Conservation (phyloP, 1,140 invertebrate genomes). For the Dendroctonus ponderosae region DNA sequence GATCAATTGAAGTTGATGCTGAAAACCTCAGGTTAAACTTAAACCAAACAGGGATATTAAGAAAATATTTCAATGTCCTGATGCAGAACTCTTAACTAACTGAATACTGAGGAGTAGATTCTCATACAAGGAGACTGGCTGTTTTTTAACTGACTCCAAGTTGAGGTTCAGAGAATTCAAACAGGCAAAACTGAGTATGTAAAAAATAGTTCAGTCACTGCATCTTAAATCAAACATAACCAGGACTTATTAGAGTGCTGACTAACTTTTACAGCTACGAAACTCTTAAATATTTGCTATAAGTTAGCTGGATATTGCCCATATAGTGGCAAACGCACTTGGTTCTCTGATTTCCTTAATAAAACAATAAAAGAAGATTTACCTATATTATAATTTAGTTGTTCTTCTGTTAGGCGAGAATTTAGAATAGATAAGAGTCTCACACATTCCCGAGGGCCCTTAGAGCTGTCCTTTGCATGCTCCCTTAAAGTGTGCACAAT, state of each 20-base stretch:
- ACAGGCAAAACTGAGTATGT: neutral
- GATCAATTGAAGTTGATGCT: no score
- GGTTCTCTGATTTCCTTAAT: neutral
- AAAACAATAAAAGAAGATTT: conserved; percentile 3
- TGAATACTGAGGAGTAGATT: no score
- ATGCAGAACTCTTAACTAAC: no score
- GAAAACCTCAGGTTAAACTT: no score
- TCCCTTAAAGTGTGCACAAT: conserved; percentile 30
- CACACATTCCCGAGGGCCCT: conserved; percentile 26
- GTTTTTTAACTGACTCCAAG: no score
- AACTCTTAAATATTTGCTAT: neutral
- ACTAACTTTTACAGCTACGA: neutral
- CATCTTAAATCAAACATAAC: neutral
- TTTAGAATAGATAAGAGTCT: conserved; percentile 35
- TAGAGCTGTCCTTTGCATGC: conserved; percentile 18
- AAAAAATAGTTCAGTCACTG: neutral
- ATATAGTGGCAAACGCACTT: neutral
- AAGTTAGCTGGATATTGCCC: neutral
- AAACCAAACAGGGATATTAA: no score
- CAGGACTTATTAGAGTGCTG: neutral
- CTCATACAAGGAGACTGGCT: no score
- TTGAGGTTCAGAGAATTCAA: neutral
- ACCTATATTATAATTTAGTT: conserved; percentile 38
- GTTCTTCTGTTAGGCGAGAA: conserved; percentile 37
- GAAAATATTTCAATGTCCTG: no score